Evolutionary conservation across 2,888 invertebrate genomes (phyloP), one percentile per base, ranked within the genome.

Genomic region (Alentia gelatinosa): DNA sequence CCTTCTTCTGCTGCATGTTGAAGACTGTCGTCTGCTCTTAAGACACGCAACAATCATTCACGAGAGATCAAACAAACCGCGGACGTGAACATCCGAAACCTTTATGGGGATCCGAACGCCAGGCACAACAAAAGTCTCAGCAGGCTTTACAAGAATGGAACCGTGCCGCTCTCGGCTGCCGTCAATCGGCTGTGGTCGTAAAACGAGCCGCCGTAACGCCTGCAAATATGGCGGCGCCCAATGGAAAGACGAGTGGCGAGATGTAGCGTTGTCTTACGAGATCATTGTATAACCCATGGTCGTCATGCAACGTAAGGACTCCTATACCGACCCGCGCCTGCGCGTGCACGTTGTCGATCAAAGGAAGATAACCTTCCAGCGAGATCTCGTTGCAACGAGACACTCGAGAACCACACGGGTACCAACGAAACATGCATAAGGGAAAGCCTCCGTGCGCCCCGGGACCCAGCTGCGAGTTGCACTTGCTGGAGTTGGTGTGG

Each of bases 141-240:
- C 9, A 19, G 9, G 7, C 68, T 68, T 68, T 68, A 30, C 68
- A 68, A 68, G 68, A 30, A 56, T 3, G 4, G 68, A 68, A 26
- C 68, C n/a, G 30, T 0, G 26, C 0, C 30, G 30, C 68, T 68
- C 68, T 68, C 5, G 68, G 26, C 68, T 4, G 26, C 68, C 68
- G 68, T 68, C 68, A 68, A 68, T 68, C 68, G 68, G 68, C 68
- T 68, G 68, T 30, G 68, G 68, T 68, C 68, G 68, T 68, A 68
- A 68, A 68, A 19, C 30, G 68, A 68, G 26, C 26, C 68, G n/a
- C 3, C 1, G 33, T 30, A 68, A 68, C 68, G 68, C 68, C 68
- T 12, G 26, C 68, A 68, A 68, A 68, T 12, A 68, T 68, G 68
- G 68, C 68, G 26, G 68, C 30, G 68, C n/a, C 26, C 68, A 26